Conservation (phyloP, 2,888 invertebrate genomes). For the Caenorhabditis zanzibari region DNA sequence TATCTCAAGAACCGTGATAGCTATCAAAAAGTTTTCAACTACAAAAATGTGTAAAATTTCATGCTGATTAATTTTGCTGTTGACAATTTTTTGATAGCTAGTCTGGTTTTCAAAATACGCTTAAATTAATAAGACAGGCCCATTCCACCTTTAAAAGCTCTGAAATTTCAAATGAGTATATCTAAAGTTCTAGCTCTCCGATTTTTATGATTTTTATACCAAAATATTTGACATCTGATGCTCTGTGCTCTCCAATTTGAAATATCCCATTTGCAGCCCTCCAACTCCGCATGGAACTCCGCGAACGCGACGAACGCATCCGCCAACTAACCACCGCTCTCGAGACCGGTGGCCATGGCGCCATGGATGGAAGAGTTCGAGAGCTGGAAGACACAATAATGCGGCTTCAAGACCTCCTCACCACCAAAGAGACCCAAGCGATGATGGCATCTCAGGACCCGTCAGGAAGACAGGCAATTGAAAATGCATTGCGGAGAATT, state of each 20-base stretch:
- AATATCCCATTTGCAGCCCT: conserved; percentile 47
- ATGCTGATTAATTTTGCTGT: not conserved
- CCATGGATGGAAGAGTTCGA: conserved; percentile 63
- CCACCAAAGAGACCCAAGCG: conserved; percentile 62
- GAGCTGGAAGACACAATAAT: conserved; percentile 74
- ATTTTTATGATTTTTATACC: too few relatives aligned
- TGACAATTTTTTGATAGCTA: not conserved
- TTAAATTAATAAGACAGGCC: too few relatives aligned
- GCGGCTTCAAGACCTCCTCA: conserved; percentile 68
- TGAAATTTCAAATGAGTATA: too few relatives aligned
- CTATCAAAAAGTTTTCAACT: not conserved
- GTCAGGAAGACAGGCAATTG: conserved; percentile 74
- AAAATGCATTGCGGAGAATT: conserved; percentile 72
- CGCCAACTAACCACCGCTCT: conserved; percentile 67
- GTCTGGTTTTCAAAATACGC: not conserved
- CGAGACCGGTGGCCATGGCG: conserved; percentile 42
- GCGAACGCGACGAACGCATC: conserved; percentile 69
- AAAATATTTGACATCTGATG: too few relatives aligned
- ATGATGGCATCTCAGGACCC: conserved; percentile 71
- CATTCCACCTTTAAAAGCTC: not conserved
- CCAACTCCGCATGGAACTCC: conserved; percentile 69
- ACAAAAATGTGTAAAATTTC: not conserved
- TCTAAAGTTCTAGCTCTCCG: too few relatives aligned
- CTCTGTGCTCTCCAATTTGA: too few relatives aligned
- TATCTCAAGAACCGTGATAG: not conserved